A percentile compares a stretch with the other conserved stretches of the same genome.
These are phyloP conservation scores for Rosalia funebris DNA, from an alignment of 2,888 invertebrate genomes.

Conservation along the genomic window DNA sequence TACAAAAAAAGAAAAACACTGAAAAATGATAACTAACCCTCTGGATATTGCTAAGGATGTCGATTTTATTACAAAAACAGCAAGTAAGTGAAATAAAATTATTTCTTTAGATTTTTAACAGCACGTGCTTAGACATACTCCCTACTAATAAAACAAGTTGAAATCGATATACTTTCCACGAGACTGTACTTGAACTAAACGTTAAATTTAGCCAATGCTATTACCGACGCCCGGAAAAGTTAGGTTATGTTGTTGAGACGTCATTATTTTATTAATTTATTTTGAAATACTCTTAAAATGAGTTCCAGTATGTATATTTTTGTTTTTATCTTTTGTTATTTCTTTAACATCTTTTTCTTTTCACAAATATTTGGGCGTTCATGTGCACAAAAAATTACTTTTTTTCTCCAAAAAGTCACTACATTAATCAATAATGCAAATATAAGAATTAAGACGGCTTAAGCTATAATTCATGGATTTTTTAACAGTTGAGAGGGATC, in stretches of 20 bases:
- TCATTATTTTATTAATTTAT: conserved; percentile 31
- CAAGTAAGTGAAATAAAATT: conserved; percentile 55
- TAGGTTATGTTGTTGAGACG: conserved; percentile 42
- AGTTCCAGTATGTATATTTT: conserved; percentile 33
- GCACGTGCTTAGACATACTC: conserved; percentile 1
- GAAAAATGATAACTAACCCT: conserved; percentile 9
- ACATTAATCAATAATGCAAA: conserved; percentile 27
- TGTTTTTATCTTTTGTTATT: conserved; percentile 10
- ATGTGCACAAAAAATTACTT: conserved; percentile 13
- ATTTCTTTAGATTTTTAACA: neutral
- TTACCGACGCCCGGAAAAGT: conserved; percentile 52
- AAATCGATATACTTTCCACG: conserved; percentile 7
- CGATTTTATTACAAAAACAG: conserved; percentile 62
- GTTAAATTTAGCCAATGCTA: conserved; percentile 6
- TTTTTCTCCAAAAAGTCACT: conserved; percentile 21
- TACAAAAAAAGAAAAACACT: conserved; percentile 3
- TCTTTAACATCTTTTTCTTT: conserved; percentile 3
- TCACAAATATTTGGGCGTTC: neutral
- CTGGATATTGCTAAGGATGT: conserved; percentile 59
- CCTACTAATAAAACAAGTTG: neutral
- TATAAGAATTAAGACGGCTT: neutral
- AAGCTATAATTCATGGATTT: conserved; percentile 37
- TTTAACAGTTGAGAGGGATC: conserved; percentile 73
- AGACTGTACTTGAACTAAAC: conserved; percentile 15
- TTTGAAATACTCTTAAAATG: conserved; percentile 28